Conservation (phyloP, 2,113 vertebrate species). For the Ageneiosus marmoratus region DNA sequence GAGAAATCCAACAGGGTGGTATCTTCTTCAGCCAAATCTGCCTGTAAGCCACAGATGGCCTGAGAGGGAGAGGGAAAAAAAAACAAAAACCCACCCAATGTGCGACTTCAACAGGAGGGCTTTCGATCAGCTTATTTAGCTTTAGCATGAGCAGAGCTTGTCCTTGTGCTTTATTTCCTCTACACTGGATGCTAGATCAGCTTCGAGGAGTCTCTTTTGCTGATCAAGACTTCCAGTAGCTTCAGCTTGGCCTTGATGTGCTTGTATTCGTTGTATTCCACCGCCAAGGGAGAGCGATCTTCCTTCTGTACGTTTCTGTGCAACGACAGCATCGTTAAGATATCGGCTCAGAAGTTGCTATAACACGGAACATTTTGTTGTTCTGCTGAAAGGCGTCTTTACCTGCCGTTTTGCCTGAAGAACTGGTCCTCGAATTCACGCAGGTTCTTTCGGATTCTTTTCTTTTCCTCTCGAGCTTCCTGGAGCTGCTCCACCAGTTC, state of each 20-base stretch:
- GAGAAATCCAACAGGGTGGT: constrained; percentile 9
- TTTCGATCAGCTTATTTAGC: constrained; percentile 31
- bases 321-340: neutral
- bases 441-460: constrained; percentile 89
- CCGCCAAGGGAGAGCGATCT: constrained; percentile 88
- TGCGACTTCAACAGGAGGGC: constrained; percentile 41
- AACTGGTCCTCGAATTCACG: constrained; percentile 97
- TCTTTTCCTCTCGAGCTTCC: constrained; percentile 94
- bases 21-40: constrained; percentile 30
- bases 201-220: constrained; percentile 85
- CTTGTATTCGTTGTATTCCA: constrained; percentile 94
- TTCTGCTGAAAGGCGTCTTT: constrained; percentile 36
- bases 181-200: constrained; percentile 57
- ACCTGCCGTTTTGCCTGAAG: constrained; percentile 95
- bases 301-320: constrained; percentile 92
- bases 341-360: neutral
- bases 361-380: neutral
- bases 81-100: neutral
- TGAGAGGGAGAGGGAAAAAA: neutral
- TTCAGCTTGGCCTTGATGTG: constrained; percentile 93
- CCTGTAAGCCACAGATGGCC: constrained; percentile 37
- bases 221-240: constrained; percentile 95
- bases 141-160: constrained; percentile 33
- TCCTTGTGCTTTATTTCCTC: constrained; percentile 16
- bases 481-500: constrained; percentile 95